Percentiles rank a stretch among this genome's conserved stretches.
Evolutionary conservation across 2,797 vertebrate species (phyloP).

Genomic region (Sardinella longiceps): DNA sequence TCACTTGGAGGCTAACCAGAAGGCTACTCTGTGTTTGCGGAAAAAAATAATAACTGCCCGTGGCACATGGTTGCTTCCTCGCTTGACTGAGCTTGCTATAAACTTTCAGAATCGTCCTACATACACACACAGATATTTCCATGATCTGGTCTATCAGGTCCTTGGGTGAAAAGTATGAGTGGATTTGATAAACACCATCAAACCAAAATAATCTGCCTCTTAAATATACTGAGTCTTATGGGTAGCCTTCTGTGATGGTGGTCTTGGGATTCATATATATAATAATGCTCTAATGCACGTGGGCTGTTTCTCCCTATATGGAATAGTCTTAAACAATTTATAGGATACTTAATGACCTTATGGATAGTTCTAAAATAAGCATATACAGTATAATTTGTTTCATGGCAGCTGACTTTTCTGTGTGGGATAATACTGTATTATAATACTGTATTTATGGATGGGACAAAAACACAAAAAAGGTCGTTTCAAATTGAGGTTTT

Average conservation of each 20-base stretch:
- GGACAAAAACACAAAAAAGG: not conserved
- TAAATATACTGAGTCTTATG: not conserved
- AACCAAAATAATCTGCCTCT: not conserved
- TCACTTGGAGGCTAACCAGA: constrained; percentile 22
- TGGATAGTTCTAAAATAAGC: too few species aligned
- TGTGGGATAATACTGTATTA: not conserved
- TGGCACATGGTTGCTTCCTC: not conserved
- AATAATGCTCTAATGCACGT: not conserved
- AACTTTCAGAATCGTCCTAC: not conserved
- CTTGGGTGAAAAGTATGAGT: not conserved
- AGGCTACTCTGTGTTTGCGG: not conserved
- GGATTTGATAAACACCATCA: not conserved
- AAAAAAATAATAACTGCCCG: not conserved
- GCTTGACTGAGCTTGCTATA: not conserved
- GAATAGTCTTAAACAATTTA: not conserved
- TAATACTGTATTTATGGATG: not conserved
- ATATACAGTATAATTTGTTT: too few species aligned
- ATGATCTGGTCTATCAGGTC: not conserved
- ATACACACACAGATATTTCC: not conserved
- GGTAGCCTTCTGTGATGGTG: not conserved
- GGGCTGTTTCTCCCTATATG: not conserved
- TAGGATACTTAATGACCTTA: too few species aligned
- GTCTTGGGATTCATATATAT: not conserved
- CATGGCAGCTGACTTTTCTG: too few species aligned
- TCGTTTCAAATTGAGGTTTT: not conserved